Evolutionary conservation across 2,113 vertebrate genomes (phyloP), one percentile per base, ranked within the genome.

Genomic region (Oxyruncus cristatus): DNA sequence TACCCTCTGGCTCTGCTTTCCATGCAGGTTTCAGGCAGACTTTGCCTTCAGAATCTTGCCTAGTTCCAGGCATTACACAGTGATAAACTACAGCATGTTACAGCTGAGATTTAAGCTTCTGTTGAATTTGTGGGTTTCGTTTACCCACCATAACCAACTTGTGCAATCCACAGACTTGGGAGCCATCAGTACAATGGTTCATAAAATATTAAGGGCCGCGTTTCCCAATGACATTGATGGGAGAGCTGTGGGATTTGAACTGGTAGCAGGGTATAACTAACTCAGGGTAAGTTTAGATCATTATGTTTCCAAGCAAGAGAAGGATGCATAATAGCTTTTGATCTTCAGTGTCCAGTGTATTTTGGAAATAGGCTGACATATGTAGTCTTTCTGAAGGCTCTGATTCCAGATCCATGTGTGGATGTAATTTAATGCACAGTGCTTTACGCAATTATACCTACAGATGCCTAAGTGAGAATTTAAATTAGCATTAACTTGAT

Each of bases 381-480:
- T 77, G 53, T 53, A 77, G 41, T 2, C 63, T 79, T 93, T 62
- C 71, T 55, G 59, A 73, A 93, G 82, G 16, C 46, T 74, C n/a
- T 27, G 56, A 63, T 28, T 70, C 41, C 71, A 83, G 37, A 76
- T 7, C 72, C 72, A 33, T 77, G 49, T 71, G 79, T 71, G 56
- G 63, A 77, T 90, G 79, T 84, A 90, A 91, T 93, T 93, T 92
- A 90, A 94, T 74, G 71, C 90, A 85, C 75, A 89, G 74, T 67
- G 81, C 77, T 91, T 95, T 92, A 78, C 92, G 93, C 85, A 93
- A 92, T 96, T 88, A 93, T 79, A 90, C 88, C 75, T 93, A 93
- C 85, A 92, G 78, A 92, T 85, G 82, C 78, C 88, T 77, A 94
- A 91, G 80, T 92, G 87, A 96, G 75, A 94, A 92, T 92, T 94